A percentile compares a stretch with the other conserved stretches of the same genome.
Conservation (phyloP, 2,797 vertebrate species). For the Pteropus rufus region DNA sequence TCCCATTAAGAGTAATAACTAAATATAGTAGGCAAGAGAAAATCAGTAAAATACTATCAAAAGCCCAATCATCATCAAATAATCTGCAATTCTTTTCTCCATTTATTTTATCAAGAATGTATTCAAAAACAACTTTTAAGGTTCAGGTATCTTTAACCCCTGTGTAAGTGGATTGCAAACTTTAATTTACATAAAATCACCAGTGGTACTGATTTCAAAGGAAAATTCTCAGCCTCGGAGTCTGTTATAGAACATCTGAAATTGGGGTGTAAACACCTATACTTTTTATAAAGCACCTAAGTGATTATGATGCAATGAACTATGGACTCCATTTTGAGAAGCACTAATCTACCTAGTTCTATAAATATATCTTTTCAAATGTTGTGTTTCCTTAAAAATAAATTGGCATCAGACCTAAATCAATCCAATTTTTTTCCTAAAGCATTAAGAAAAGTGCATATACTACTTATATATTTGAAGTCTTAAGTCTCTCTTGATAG, state of each 20-base stretch:
- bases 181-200: slow-evolving; percentile 35
- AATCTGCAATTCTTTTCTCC: background rate
- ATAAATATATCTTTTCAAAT: slow-evolving; percentile 23
- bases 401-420: background rate
- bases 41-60: background rate
- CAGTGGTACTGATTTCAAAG: background rate
- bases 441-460: slow-evolving; percentile 38
- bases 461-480: background rate
- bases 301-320: background rate
- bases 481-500: background rate
- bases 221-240: background rate
- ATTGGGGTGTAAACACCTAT: background rate
- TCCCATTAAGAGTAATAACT: background rate
- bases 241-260: background rate
- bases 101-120: slow-evolving; percentile 10
- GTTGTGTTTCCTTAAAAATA: background rate
- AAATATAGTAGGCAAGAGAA: background rate
- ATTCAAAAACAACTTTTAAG: slow-evolving; percentile 6
- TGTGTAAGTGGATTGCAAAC: background rate
- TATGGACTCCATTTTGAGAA: slow-evolving; percentile 1
- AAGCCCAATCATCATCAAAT: background rate
- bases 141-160: background rate
- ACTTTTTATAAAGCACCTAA: background rate
- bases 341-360: background rate
- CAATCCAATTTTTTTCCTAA: background rate